Evolutionary conservation across 2,888 invertebrate genomes (phyloP), one percentile per base, ranked within the genome.

Genomic region (Cheilosia pagana): DNA sequence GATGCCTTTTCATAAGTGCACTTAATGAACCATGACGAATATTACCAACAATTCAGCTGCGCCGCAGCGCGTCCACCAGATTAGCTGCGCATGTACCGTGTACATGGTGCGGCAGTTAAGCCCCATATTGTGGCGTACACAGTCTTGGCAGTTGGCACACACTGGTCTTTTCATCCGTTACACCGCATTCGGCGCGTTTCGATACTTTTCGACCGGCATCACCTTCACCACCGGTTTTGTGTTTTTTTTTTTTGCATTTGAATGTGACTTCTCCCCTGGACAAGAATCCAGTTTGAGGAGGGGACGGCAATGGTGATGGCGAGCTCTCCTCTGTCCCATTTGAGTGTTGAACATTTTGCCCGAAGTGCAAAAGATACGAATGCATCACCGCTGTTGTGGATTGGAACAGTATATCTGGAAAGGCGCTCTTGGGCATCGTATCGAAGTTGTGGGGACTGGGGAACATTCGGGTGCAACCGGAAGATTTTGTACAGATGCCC

Each of bases 1-100:
- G 71, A 72, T 63, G 82, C 72, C 82, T 82, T 75, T 72, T 62
- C 78, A 72, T 77, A 77, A 71, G 81, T 72, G 77, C 62, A 62
- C 72, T 39, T 82, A 83, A 83, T 83, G 83, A 83, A 83, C 78
- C 83, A 59, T 83, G 79, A 83, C 83, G 74, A 78, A 83, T 79
- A 83, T 74, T 41, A 70, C 68, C 74, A 79, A 78, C 78, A 74
- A 78, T 52, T 78, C 78, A 78, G 55, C 52, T 74, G 72, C 39
- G 60, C 41, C 39, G 21, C 25, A 52, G 35, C 39, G 65, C 75
- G 55, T 65, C 16, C 16, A n/a, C 67, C 55, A 60, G 78, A 82
- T 82, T 77, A 78, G 67, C 70, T 68, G 25, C 67, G 77, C 55
- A 72, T 82, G 62, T 62, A 76, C 53, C 39, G 12, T 12, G 35